phyloP scores from a whole-genome alignment of 1,140 invertebrate genomes.

The Diplogasteroides magnus region DNA sequence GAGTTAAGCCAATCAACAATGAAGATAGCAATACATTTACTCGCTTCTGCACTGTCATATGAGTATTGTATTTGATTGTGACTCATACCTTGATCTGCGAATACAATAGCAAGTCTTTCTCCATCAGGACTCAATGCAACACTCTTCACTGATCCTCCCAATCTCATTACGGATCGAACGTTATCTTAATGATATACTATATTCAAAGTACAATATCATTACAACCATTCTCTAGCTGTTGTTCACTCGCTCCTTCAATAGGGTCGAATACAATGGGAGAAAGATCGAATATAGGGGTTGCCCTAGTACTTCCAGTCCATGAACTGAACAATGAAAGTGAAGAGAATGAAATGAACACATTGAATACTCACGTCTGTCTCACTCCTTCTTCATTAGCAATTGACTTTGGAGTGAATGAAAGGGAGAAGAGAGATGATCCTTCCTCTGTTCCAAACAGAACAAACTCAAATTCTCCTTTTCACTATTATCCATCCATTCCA shows the following conservation, averaged over 20 bases:
- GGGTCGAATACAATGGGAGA: not conserved
- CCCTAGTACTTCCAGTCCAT: not conserved
- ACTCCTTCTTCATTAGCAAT: not conserved
- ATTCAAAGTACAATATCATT: not conserved
- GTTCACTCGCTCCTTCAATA: not conserved
- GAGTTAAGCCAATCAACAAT: not conserved
- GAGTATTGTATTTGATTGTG: not conserved
- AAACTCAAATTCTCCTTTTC: not conserved
- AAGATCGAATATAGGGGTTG: not conserved
- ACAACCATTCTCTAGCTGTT: not conserved
- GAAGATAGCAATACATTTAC: not conserved
- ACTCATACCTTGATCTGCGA: not conserved
- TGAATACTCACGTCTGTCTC: not conserved
- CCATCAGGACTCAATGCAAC: not conserved
- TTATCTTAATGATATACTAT: not conserved
- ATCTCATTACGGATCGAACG: not conserved
- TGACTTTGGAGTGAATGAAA: not conserved
- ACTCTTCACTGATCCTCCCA: not conserved
- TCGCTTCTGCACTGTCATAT: not conserved
- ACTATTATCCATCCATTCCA: not conserved
- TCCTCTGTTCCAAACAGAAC: not conserved
- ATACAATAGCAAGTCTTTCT: not conserved
- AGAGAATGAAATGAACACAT: not conserved
- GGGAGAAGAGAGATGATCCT: not conserved
- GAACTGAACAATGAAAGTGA: too few species aligned